A percentile compares a stretch with the other conserved stretches of the same genome.
phyloP scores from a whole-genome alignment of 2,888 invertebrate species.

The Melipona bicolor region DNA sequence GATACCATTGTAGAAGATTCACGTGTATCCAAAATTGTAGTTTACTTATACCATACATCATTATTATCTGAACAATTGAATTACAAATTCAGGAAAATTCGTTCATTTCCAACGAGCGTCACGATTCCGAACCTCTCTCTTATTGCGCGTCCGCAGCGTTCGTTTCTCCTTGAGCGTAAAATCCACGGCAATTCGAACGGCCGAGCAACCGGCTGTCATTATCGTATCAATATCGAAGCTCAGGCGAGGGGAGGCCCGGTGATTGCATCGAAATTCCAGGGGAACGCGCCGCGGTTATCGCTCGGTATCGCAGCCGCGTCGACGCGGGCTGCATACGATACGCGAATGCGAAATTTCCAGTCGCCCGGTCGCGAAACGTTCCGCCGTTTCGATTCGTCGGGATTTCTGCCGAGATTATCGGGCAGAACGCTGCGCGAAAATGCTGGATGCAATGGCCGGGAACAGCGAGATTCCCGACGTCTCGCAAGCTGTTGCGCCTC shows the following conservation, averaged over 20 bases:
- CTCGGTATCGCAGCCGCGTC: slow-evolving; percentile 31
- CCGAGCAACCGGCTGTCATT: background rate
- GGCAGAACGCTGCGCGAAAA: slow-evolving; percentile 24
- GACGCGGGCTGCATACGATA: slow-evolving; percentile 33
- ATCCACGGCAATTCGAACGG: background rate
- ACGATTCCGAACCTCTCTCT: too few species aligned
- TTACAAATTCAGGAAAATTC: too few species aligned
- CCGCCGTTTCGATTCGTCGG: slow-evolving; percentile 12
- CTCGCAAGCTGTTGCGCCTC: slow-evolving; percentile 9
- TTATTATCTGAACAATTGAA: too few species aligned
- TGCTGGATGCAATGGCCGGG: slow-evolving; percentile 15
- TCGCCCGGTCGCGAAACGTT: slow-evolving; percentile 6
- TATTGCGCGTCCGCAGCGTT: too few species aligned
- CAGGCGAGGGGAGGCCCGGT: background rate
- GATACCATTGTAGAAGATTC: too few species aligned
- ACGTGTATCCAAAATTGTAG: too few species aligned
- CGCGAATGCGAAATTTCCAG: slow-evolving; percentile 32
- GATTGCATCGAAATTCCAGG: slow-evolving; percentile 34
- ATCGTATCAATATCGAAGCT: slow-evolving; percentile 12
- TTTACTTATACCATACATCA: accelerated
- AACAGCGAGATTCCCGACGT: slow-evolving; percentile 12
- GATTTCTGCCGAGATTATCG: slow-evolving; percentile 24
- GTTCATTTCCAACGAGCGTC: too few species aligned
- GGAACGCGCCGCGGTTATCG: slow-evolving; percentile 42
- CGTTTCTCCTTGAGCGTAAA: background rate